These are phyloP conservation scores for Hemaris fuciformis DNA, from an alignment of 2,888 invertebrate species.

Conservation along the genomic window DNA sequence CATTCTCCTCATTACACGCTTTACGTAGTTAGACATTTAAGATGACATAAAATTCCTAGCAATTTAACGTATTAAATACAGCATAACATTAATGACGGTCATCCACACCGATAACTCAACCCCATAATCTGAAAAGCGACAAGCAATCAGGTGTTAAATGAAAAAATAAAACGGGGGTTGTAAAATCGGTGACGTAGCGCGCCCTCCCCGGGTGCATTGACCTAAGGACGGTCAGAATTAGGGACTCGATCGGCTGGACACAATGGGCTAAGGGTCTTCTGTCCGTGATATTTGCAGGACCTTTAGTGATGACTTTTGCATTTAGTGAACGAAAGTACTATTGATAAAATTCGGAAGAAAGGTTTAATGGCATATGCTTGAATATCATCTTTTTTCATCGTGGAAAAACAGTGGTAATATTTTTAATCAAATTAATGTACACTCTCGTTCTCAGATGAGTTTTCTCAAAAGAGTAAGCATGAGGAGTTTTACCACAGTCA, in stretches of 20 bases:
- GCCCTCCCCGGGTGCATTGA: slow-evolving; percentile 59
- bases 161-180: slow-evolving; percentile 48
- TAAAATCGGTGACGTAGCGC: slow-evolving; percentile 17
- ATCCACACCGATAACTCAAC: slow-evolving; percentile 12
- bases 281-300: background rate
- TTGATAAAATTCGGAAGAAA: background rate
- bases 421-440: no score
- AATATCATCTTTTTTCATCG: no score
- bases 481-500: no score
- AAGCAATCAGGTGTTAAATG: slow-evolving; percentile 60
- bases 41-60: no score
- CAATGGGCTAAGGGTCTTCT: slow-evolving; percentile 24
- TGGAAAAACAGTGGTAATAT: no score
- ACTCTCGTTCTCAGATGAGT: no score
- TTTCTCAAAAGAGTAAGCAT: no score
- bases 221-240: slow-evolving; percentile 51
- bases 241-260: slow-evolving; percentile 60
- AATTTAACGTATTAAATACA: no score
- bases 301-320: slow-evolving; percentile 3
- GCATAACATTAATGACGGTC: background rate
- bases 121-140: slow-evolving; percentile 29
- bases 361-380: background rate
- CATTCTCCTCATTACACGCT: no score
- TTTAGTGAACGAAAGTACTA: background rate
- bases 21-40: no score